Base-by-base conservation (phyloP, 2,797 vertebrate genomes). In the Neopelma chrysocephalum region DNA sequence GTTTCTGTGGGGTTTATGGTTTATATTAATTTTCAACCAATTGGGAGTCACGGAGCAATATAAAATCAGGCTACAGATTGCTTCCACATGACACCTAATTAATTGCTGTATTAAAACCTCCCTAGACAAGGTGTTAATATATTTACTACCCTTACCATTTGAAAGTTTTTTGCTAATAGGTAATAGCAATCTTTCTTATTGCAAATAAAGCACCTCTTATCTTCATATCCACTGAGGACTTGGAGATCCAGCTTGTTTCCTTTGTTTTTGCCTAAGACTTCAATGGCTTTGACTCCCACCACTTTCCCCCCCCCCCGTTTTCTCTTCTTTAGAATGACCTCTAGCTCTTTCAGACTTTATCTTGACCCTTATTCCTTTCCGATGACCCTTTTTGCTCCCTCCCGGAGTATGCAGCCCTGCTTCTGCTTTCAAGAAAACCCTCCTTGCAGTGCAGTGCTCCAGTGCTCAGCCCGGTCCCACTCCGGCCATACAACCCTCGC, bases 401-500 rank as follows among this genome's bases (percentile, higher is more conserved):
- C 17, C 26, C 10, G 38, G n/a, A 23, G 26, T 1, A 6, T 2
- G 8, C 29, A 76, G 61, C 12, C 12, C 36, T 6, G 29, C 17
- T 56, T 65, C 29, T 18, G 66, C 48, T 58, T 42, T 54, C 38
- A 15, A 13, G 53, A 56, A 56, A 7, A 3, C 56, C 43, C 32
- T 6, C 53, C 14, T 5, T 21, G 47, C 51, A 0, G 5, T 0
- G 48, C 0, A 36, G 11, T 2, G 60, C 82, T 31, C 50, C 21
- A 0, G 25, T 15, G 4, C 36, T 26, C 40, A 13, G 36, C 38
- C 31, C 51, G 3, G 14, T 4, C 1, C 2, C 4, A 2, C 82
- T 12, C 25, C 1, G 10, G 60, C 73, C 31, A 9, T 4, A 1
- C 0, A 11, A 15, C 12, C n/a, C 22, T 11, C 27, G 27, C 31